Evolutionary conservation across 2,797 vertebrate genomes (phyloP).

Genomic region (Oreochromis mossambicus): DNA sequence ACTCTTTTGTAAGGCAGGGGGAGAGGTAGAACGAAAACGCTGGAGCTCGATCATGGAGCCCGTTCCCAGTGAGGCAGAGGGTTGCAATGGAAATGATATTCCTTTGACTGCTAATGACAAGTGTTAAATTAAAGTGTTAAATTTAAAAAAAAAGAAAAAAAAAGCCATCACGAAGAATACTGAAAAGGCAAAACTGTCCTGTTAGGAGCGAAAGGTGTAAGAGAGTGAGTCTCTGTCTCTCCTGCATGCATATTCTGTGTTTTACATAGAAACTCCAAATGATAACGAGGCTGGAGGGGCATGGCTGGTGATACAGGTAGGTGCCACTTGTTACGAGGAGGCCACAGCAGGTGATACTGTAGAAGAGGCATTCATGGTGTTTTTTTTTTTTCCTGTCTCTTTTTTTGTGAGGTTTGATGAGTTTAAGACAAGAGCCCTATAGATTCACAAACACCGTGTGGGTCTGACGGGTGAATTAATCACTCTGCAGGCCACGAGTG

Average conservation of each 20-base stretch:
- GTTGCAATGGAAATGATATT: conserved; percentile 12
- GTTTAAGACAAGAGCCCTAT: conserved; percentile 61
- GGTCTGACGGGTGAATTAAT: background rate
- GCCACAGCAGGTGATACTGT: conserved; percentile 69
- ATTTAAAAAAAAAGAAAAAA: background rate
- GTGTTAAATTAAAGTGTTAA: background rate
- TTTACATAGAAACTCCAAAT: conserved; percentile 9
- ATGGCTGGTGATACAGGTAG: conserved; percentile 58
- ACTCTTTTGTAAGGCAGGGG: conserved; percentile 34
- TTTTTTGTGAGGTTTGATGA: conserved; percentile 51
- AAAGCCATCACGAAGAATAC: conserved; percentile 7
- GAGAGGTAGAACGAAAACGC: conserved; percentile 69
- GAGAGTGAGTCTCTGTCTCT: background rate
- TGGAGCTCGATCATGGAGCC: conserved; percentile 6
- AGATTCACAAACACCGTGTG: conserved; percentile 29
- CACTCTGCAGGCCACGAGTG: background rate
- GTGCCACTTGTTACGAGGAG: conserved; percentile 50
- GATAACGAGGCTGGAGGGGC: conserved; percentile 13
- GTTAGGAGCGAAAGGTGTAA: background rate
- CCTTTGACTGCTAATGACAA: background rate
- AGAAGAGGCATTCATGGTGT: conserved; percentile 72
- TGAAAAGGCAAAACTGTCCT: conserved; percentile 24
- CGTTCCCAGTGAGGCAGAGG: conserved; percentile 47
- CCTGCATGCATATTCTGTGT: conserved; percentile 17
- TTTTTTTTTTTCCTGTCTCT: conserved; percentile 40